Conservation (phyloP, 2,888 invertebrate genomes). For the Carabus problematicus region DNA sequence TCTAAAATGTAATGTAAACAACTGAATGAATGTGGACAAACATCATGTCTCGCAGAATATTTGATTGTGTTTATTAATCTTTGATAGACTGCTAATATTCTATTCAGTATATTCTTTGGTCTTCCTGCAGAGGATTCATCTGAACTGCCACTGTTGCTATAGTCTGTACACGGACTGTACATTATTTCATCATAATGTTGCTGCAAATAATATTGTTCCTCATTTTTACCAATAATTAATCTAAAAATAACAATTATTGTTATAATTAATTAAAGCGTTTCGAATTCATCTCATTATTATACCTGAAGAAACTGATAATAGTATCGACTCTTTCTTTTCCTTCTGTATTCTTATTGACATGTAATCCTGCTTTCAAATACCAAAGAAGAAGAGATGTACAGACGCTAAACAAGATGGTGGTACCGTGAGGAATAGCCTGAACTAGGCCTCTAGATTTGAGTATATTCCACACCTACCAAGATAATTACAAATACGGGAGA, state of each 20-base stretch:
- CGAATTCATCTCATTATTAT: too few relatives aligned
- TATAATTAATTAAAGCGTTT: too few relatives aligned
- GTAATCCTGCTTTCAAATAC: conserved; percentile 60
- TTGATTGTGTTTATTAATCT: conserved; percentile 61
- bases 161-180: not conserved
- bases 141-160: conserved; percentile 3
- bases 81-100: conserved; percentile 58
- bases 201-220: not conserved
- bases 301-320: conserved; percentile 4
- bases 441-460: conserved; percentile 65
- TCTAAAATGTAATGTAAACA: conserved; percentile 66
- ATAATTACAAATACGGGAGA: not conserved
- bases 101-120: conserved; percentile 50
- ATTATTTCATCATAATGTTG: not conserved
- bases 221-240: not conserved
- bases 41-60: conserved; percentile 58
- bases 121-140: conserved; percentile 32
- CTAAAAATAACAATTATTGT: too few relatives aligned
- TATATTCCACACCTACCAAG: conserved; percentile 65
- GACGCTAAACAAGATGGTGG: conserved; percentile 66
- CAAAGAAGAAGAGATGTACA: conserved; percentile 64
- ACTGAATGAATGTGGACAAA: conserved; percentile 70
- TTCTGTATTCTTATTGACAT: conserved; percentile 52
- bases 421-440: conserved; percentile 64
- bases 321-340: not conserved